Conservation (phyloP, 2,113 vertebrate species). For the Pyrgilauda ruficollis region DNA sequence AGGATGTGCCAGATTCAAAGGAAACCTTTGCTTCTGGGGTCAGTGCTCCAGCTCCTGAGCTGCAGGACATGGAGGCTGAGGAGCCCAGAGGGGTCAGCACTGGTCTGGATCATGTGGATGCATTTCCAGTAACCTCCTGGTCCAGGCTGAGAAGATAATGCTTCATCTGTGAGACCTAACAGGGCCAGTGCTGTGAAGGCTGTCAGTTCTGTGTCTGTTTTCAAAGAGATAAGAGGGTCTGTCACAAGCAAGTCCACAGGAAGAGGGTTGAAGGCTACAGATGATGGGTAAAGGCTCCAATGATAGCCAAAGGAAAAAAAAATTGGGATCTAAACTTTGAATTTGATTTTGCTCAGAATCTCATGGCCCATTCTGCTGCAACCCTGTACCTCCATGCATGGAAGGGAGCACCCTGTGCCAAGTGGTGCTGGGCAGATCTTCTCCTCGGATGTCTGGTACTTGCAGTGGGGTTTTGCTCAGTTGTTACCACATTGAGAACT, state of each 20-base stretch:
- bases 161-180: background rate
- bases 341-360: background rate
- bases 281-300: background rate
- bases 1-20: background rate
- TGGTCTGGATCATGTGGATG: rapidly evolving
- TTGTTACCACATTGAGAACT: background rate
- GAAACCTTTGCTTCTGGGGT: background rate
- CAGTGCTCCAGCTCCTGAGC: background rate
- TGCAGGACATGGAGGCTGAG: background rate
- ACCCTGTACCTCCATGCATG: background rate
- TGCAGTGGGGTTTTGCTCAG: background rate
- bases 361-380: background rate
- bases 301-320: background rate
- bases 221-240: background rate
- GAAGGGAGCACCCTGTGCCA: background rate
- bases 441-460: background rate
- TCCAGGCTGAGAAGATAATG: background rate
- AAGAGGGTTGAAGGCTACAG: background rate
- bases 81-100: background rate
- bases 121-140: background rate
- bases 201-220: background rate
- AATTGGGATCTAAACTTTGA: background rate
- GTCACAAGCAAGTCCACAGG: background rate
- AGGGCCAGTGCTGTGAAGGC: background rate
- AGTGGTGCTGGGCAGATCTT: background rate